Evolutionary conservation across 2,888 invertebrate species (phyloP).

Genomic region (Dynastes hyllus): DNA sequence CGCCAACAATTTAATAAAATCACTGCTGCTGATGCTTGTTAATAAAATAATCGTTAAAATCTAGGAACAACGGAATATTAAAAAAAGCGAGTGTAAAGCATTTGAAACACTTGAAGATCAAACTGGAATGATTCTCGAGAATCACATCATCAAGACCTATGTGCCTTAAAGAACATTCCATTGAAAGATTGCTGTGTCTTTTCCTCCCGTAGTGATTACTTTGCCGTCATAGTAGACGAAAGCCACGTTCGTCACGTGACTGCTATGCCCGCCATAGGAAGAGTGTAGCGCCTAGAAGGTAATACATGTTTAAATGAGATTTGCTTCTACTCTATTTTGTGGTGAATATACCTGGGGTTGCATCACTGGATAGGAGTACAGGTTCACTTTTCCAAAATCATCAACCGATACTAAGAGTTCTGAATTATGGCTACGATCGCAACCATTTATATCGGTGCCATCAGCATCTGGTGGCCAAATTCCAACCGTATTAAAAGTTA

Average conservation of each 20-base stretch:
- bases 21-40: neutral
- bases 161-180: conserved; percentile 77
- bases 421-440: conserved; percentile 78
- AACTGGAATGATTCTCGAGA: conserved; percentile 12
- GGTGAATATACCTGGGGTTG: conserved; percentile 84
- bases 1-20: conserved; percentile 1
- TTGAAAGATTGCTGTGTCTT: conserved; percentile 91
- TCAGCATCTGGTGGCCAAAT: conserved; percentile 95
- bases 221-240: conserved; percentile 90
- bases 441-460: conserved; percentile 91
- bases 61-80: conserved; percentile 11
- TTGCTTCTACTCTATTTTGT: neutral
- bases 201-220: conserved; percentile 88
- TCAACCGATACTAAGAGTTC: conserved; percentile 87
- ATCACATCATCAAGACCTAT: neutral
- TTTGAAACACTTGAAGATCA: conserved; percentile 6
- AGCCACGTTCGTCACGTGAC: conserved; percentile 89
- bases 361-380: conserved; percentile 87
- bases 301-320: conserved; percentile 49
- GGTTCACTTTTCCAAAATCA: conserved; percentile 92
- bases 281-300: conserved; percentile 84
- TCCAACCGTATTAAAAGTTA: conserved; percentile 87
- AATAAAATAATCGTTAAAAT: conserved; percentile 16
- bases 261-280: conserved; percentile 89
- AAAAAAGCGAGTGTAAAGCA: conserved; percentile 15